A percentile compares a stretch with the other conserved stretches of the same genome.
Conservation (phyloP, 2,113 vertebrate species). For the Accipiter virgatus region DNA sequence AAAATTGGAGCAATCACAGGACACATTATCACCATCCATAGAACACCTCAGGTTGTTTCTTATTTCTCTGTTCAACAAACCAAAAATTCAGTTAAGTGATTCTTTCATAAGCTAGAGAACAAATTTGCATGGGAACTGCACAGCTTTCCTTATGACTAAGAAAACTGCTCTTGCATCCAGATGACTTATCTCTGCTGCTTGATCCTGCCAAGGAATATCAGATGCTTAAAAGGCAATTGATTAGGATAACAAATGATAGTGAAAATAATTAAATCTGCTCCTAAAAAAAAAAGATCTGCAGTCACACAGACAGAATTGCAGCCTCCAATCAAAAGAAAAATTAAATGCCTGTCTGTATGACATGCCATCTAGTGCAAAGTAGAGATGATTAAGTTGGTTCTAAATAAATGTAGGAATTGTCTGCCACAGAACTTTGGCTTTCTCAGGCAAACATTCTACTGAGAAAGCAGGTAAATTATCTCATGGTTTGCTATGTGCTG, state of each 20-base stretch:
- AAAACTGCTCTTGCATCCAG: background rate
- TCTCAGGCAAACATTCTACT: background rate
- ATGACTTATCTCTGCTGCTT: background rate
- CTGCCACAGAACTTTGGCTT: background rate
- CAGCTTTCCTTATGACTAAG: background rate
- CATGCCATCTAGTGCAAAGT: background rate
- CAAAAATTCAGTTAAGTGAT: background rate
- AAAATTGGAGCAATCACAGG: background rate
- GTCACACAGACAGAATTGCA: background rate
- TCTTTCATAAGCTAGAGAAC: background rate
- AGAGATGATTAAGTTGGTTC: background rate
- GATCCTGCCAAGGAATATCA: background rate
- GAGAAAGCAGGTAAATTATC: background rate
- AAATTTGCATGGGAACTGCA: background rate
- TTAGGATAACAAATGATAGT: background rate
- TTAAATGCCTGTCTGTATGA: background rate
- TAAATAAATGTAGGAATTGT: background rate
- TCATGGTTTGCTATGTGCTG: background rate
- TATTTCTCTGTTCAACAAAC: background rate
- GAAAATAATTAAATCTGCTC: background rate
- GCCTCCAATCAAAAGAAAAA: background rate
- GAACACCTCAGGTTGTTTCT: background rate
- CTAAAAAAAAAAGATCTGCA: background rate
- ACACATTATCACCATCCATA: background rate
- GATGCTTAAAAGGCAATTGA: background rate